Conservation (phyloP, 2,888 invertebrate genomes). For the Melanchra persicariae region DNA sequence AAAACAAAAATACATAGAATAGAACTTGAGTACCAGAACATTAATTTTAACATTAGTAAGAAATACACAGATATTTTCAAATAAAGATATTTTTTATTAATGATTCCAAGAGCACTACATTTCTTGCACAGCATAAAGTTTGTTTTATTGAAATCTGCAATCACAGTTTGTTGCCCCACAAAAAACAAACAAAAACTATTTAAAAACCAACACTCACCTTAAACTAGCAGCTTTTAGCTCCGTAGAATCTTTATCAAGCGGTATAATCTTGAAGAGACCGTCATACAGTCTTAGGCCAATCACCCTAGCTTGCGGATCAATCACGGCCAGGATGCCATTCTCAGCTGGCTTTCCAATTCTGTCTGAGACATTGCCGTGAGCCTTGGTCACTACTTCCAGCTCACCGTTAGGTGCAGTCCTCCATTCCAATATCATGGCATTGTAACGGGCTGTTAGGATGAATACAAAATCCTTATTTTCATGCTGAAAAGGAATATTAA, state of each 20-base stretch:
- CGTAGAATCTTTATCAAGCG: slow-evolving; percentile 97
- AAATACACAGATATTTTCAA: neutral
- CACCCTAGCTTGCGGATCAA: slow-evolving; percentile 98
- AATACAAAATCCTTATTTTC: slow-evolving; percentile 98
- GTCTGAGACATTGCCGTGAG: slow-evolving; percentile 99
- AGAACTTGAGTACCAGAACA: neutral
- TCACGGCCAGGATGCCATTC: slow-evolving; percentile 98
- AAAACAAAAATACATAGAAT: neutral
- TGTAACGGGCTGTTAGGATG: slow-evolving; percentile 97
- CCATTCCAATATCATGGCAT: slow-evolving; percentile 99
- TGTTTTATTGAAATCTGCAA: no score
- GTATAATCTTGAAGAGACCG: slow-evolving; percentile 99
- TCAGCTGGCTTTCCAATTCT: slow-evolving; percentile 98
- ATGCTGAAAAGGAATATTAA: slow-evolving; percentile 90
- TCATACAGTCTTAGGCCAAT: slow-evolving; percentile 99
- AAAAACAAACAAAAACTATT: no score
- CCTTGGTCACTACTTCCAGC: slow-evolving; percentile 98
- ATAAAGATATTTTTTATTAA: no score
- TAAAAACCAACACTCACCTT: slow-evolving; percentile 83
- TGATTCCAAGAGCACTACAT: neutral
- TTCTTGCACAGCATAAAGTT: neutral
- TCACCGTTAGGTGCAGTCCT: slow-evolving; percentile 93
- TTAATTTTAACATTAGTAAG: neutral
- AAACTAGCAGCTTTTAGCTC: slow-evolving; percentile 97
- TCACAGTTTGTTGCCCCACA: no score